These are phyloP conservation scores for Troglohyphantes excavatus DNA, from an alignment of 2,888 invertebrate species.

Conservation along the genomic window DNA sequence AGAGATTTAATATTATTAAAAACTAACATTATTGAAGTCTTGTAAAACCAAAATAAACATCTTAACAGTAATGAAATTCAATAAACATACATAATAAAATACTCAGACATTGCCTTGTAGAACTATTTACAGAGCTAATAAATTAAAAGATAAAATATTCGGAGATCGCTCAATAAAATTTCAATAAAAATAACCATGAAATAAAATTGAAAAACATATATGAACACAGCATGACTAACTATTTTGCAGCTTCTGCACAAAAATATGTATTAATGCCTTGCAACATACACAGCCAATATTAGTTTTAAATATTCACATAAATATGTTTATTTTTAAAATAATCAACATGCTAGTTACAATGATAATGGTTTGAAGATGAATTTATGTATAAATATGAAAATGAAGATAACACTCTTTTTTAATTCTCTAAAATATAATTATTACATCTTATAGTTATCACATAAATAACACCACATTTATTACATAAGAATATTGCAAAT, in stretches of 20 bases:
- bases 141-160: conserved; percentile 26
- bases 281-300: conserved; percentile 19
- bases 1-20: too few species aligned
- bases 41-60: too few species aligned
- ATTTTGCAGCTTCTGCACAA: not conserved
- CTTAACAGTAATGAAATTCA: not conserved
- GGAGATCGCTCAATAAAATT: conserved; percentile 16
- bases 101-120: not conserved
- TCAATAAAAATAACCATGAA: conserved; percentile 39
- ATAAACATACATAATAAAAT: conserved; percentile 22
- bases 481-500: not conserved
- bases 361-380: conserved; percentile 16
- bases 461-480: conserved; percentile 20
- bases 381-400: conserved; percentile 43
- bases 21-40: too few species aligned
- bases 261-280: conserved; percentile 13
- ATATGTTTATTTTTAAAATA: not conserved
- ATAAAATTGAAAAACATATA: conserved; percentile 25
- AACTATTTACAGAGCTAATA: conserved; percentile 39
- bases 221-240: conserved; percentile 45
- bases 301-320: conserved; percentile 18
- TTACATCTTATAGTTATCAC: conserved; percentile 29
- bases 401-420: conserved; percentile 12
- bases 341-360: conserved; percentile 23
- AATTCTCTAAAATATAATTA: conserved; percentile 36